phyloP scores from a whole-genome alignment of 1,140 invertebrate species.

The Rhizoglyphus robini region DNA sequence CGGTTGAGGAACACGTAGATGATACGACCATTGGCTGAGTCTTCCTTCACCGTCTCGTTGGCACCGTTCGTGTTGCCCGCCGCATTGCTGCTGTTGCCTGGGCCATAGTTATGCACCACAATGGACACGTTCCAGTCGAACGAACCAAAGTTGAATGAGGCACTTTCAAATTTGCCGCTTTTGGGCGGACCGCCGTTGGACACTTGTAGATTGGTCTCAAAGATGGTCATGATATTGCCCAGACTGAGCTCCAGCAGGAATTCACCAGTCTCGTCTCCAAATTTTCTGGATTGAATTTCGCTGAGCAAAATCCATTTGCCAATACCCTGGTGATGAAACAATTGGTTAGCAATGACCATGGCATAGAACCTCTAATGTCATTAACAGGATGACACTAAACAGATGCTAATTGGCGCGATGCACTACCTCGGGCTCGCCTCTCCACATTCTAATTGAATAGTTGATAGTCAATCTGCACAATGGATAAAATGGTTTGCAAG shows the following conservation, averaged over 20 bases:
- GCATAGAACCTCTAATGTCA: no score
- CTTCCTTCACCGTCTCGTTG: background rate
- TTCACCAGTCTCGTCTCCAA: conserved; percentile 66
- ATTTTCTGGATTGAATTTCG: conserved; percentile 55
- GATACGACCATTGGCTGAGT: background rate
- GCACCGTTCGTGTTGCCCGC: background rate
- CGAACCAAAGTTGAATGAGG: conserved; percentile 57
- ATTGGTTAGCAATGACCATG: no score
- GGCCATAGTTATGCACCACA: conserved; percentile 38
- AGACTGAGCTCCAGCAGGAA: conserved; percentile 66
- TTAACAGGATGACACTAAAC: no score
- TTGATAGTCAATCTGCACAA: no score
- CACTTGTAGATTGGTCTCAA: conserved; percentile 45
- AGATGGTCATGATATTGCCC: conserved; percentile 58
- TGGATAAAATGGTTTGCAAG: no score
- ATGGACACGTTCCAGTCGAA: conserved; percentile 71
- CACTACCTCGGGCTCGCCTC: no score
- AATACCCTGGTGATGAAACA: no score
- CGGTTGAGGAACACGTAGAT: conserved; percentile 42
- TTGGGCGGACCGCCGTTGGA: conserved; percentile 25
- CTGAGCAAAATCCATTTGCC: conserved; percentile 61
- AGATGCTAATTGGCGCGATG: no score
- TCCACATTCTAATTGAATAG: no score
- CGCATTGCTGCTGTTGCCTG: background rate
- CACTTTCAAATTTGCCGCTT: conserved; percentile 47